A percentile compares a stretch with the other conserved stretches of the same genome.
Conservation (phyloP, 2,113 vertebrate genomes). For the Platysteira castanea region DNA sequence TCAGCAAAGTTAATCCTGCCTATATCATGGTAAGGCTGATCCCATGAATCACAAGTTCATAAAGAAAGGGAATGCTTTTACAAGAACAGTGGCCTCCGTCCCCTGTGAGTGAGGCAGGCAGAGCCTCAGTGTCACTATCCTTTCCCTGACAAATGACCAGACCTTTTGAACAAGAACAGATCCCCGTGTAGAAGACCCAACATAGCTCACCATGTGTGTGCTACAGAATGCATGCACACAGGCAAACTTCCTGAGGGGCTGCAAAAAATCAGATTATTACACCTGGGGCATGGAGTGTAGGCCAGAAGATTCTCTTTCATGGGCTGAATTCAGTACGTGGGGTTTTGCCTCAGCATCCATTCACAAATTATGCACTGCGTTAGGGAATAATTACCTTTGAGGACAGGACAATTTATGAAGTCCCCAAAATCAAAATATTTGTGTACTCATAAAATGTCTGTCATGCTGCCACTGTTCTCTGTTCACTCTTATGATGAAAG, state of each 20-base stretch:
- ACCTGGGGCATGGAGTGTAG: no score
- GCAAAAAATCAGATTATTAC: neutral
- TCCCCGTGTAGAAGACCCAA: neutral
- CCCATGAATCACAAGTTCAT: neutral
- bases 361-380: neutral
- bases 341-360: neutral
- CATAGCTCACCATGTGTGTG: fast-evolving
- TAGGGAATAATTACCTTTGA: neutral
- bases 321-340: neutral
- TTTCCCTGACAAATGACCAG: neutral
- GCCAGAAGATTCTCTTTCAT: neutral
- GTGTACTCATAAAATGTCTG: neutral
- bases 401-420: neutral
- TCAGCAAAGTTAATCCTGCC: neutral
- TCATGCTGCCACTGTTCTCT: neutral
- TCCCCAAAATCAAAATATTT: neutral
- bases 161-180: neutral
- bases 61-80: neutral
- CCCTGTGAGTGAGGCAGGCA: neutral
- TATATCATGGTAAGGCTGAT: neutral
- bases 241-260: neutral
- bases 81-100: neutral
- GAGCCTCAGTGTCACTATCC: neutral
- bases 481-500: neutral
- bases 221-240: neutral